Base-by-base conservation (phyloP, 35 echinoderm and acorn worm genomes). In the Hemicentrotus pulcherrimus region DNA sequence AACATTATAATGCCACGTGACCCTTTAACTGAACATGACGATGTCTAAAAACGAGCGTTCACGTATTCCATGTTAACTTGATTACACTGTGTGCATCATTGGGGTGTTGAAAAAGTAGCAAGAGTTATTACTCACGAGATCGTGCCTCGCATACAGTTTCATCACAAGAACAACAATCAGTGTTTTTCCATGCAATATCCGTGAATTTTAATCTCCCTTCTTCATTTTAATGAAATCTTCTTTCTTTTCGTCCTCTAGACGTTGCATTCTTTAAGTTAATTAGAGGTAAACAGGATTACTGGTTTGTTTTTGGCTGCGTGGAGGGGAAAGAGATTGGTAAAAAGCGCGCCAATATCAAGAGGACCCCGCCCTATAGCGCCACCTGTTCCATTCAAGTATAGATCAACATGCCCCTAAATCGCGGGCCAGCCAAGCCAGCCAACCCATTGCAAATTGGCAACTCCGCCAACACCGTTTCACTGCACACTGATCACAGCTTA, bases 401-500 rank as follows among this genome's bases (percentile, higher is more conserved):
- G 65, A 78, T 78, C 65, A 78, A 78, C 65, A 78, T n/a, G 28
- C 65, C 65, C 22, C 65, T n/a, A 22, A 78, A 78, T 78, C 65
- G 65, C 65, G 3, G 7, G 65, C 28, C 65, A n/a, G 15, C 4
- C 15, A 22, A 6, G 61, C 61, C 1, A 22, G 65, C 18, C 5
- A n/a, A 28, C 6, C 19, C 65, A 3, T 28, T 0, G 7, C 65
- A n/a, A 78, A 78, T 78, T 78, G 65, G 65, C 65, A 78, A 78
- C 65, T 78, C 65, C 65, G 2, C 65, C 65, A 78, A 78, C 19
- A 78, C 28, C 65, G 22, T 41, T 78, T 78, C 65, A 78, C 65
- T 78, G 65, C 65, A 78, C 65, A 78, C 65, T n/a, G 65, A 78
- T 78, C n/a, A 78, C 65, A 78, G 65, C 19, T 78, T 78, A 78